These are phyloP conservation scores for Chaetodon auriga DNA, from an alignment of 2,113 vertebrate genomes.

Conservation along the genomic window DNA sequence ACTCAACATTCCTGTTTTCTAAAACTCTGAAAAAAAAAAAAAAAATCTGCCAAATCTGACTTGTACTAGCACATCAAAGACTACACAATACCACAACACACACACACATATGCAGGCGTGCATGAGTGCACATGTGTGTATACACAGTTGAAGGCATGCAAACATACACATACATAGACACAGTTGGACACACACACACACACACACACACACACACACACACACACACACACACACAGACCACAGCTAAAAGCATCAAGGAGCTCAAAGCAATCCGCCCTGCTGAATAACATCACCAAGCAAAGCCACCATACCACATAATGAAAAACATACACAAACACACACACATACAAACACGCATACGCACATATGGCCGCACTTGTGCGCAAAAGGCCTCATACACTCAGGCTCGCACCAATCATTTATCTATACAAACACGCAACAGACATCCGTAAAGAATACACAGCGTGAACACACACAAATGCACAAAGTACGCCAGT, in stretches of 20 bases:
- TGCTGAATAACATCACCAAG: constrained; percentile 76
- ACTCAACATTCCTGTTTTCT: constrained; percentile 64
- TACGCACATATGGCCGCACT: constrained; percentile 26
- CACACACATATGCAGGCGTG: not conserved
- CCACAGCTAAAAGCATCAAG: constrained; percentile 80
- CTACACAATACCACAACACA: constrained; percentile 48
- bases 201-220: constrained; percentile 37
- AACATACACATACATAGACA: constrained; percentile 39
- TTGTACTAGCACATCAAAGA: constrained; percentile 67
- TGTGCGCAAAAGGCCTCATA: not conserved
- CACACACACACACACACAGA: constrained; percentile 40
- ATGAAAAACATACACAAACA: constrained; percentile 75
- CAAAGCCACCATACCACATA: constrained; percentile 74
- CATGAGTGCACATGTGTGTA: not conserved
- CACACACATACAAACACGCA: constrained; percentile 44
- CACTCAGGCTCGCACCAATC: constrained; percentile 21
- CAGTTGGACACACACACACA: constrained; percentile 20
- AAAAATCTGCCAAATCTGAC: constrained; percentile 60
- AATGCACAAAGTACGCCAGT: not conserved
- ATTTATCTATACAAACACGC: constrained; percentile 13
- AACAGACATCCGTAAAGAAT: constrained; percentile 11
- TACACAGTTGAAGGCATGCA: constrained; percentile 34
- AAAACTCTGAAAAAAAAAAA: constrained; percentile 33
- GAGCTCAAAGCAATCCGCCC: constrained; percentile 74
- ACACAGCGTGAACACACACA: not conserved